Evolutionary conservation across 2,888 invertebrate species (phyloP).

Genomic region (Ectemnius lituratus): DNA sequence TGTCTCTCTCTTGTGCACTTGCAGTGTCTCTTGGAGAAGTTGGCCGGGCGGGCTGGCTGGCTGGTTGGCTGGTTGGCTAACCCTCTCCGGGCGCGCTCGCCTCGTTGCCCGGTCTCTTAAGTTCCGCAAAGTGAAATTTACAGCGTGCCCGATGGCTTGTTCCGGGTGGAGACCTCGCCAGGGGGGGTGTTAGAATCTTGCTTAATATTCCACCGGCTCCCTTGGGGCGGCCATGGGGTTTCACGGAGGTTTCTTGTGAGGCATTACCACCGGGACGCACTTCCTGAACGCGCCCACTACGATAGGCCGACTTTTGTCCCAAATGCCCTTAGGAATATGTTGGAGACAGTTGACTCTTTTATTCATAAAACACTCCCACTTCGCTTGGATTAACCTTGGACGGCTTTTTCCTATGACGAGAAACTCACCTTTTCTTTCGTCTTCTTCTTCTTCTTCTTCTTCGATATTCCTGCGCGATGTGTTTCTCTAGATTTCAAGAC

Average conservation of each 20-base stretch:
- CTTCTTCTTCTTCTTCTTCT: no score
- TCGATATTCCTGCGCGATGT: no score
- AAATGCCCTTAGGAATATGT: no score
- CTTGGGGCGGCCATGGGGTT: conserved; percentile 47
- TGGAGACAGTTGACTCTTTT: no score
- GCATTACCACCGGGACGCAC: background rate
- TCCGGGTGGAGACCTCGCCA: conserved; percentile 43
- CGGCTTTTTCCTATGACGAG: no score
- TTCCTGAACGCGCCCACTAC: no score
- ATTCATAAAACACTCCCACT: no score
- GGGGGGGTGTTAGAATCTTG: conserved; percentile 57
- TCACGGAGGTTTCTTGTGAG: conserved; percentile 18
- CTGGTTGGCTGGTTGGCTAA: conserved; percentile 34
- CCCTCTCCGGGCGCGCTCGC: conserved; percentile 2
- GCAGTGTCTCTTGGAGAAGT: conserved; percentile 37
- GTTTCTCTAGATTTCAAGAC: no score
- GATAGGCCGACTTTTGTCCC: no score
- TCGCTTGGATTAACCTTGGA: no score
- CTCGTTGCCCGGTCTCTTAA: conserved; percentile 49
- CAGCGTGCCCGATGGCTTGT: conserved; percentile 65
- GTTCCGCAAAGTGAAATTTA: conserved; percentile 74
- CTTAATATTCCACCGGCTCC: conserved; percentile 68
- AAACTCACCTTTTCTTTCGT: no score
- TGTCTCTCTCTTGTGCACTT: conserved; percentile 10
- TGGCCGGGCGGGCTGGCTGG: conserved; percentile 40